Conservation (phyloP, 2,113 vertebrate genomes). For the Sorex fumeus region DNA sequence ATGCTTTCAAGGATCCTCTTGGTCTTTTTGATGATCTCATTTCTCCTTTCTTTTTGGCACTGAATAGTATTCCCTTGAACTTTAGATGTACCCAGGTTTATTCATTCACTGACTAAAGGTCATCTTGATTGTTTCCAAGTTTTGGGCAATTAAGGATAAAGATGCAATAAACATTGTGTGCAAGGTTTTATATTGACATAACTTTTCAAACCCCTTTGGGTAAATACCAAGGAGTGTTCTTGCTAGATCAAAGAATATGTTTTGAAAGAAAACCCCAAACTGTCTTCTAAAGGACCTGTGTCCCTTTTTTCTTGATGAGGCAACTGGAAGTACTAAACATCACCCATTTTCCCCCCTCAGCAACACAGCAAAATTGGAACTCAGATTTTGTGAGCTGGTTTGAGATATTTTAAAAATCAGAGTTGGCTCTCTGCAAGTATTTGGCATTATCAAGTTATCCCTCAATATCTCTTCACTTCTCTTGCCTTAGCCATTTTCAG, state of each 20-base stretch:
- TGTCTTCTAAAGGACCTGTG: not conserved
- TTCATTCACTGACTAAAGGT: not conserved
- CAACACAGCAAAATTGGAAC: not conserved
- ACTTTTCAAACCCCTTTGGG: not conserved
- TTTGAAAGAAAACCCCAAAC: not conserved
- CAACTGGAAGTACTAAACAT: not conserved
- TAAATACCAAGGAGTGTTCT: not conserved
- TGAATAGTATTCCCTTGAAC: not conserved
- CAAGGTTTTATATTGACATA: not conserved
- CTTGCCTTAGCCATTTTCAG: not conserved
- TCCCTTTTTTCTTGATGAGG: not conserved
- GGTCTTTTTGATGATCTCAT: not conserved
- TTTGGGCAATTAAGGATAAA: constrained; percentile 2
- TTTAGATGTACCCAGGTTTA: not conserved
- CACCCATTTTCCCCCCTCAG: not conserved
- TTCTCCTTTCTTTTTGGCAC: not conserved
- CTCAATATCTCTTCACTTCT: not conserved
- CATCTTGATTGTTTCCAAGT: not conserved
- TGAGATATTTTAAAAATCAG: not conserved
- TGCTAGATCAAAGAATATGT: not conserved
- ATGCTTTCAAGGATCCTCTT: not conserved
- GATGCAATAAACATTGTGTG: not conserved
- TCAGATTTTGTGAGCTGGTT: not conserved
- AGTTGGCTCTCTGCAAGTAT: not conserved
- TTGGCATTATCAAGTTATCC: not conserved